Percentiles rank a stretch among this genome's conserved stretches.
These are phyloP conservation scores for Microctenopoma lineatum DNA, from an alignment of 2,797 vertebrate genomes.

Conservation along the genomic window DNA sequence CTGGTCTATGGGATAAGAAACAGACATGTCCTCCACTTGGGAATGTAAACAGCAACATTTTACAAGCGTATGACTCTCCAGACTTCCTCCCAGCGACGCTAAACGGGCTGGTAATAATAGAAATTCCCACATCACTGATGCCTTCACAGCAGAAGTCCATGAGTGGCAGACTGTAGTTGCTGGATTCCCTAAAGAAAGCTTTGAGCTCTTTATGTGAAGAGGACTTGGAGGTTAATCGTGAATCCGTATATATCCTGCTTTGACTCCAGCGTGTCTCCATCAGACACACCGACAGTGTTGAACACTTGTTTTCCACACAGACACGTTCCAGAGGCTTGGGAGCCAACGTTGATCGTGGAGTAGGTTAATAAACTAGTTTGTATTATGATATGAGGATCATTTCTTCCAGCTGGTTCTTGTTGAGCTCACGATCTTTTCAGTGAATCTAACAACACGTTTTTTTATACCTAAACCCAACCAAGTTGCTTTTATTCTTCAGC, in stretches of 20 bases:
- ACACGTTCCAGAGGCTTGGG: not conserved
- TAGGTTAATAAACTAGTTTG: not conserved
- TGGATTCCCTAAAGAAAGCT: not conserved
- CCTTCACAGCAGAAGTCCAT: not conserved
- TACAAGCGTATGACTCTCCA: constrained; percentile 41
- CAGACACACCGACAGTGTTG: not conserved
- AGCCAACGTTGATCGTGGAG: not conserved
- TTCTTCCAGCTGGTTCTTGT: no score
- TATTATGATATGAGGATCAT: no score
- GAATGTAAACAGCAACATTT: constrained; percentile 74
- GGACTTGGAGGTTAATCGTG: not conserved
- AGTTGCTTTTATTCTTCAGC: not conserved
- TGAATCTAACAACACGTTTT: no score
- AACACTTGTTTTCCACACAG: not conserved
- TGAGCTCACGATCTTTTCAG: no score
- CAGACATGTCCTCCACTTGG: constrained; percentile 47
- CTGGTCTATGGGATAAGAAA: constrained; percentile 56
- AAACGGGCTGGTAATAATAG: constrained; percentile 36
- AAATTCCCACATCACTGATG: constrained; percentile 34
- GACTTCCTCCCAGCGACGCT: constrained; percentile 38
- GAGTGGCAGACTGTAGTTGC: not conserved
- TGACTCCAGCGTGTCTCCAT: not conserved
- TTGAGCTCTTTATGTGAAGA: constrained; percentile 1
- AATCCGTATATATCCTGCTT: not conserved
- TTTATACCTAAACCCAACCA: no score